Conservation (phyloP, 37 sponge, comb jelly and placozoan species). For the Crambe crambe region DNA sequence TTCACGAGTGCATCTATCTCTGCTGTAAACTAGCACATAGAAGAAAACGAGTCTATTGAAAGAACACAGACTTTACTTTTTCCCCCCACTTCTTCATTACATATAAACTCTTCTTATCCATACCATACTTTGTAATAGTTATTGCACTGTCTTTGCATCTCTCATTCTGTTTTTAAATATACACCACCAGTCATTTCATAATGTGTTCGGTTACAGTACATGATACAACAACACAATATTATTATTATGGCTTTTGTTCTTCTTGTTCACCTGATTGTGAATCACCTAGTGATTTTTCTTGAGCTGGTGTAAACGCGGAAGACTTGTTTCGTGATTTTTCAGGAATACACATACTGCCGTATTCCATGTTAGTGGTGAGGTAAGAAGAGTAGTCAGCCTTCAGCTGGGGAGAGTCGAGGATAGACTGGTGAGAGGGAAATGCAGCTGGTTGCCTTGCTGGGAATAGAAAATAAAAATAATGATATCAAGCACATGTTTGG, state of each 20-base stretch:
- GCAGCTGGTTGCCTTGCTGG: slow-evolving; percentile 47
- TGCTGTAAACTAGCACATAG: not conserved
- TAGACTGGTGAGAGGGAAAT: slow-evolving; percentile 84
- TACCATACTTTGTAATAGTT: too few species aligned
- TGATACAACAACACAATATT: too few species aligned
- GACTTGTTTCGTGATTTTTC: too few species aligned
- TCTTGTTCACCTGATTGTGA: too few species aligned
- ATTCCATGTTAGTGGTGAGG: slow-evolving; percentile 66
- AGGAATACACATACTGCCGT: slow-evolving; percentile 43
- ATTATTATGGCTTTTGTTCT: too few species aligned
- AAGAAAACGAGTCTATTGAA: too few species aligned
- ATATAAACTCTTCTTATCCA: not conserved
- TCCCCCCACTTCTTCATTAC: not conserved
- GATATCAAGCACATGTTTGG: not conserved
- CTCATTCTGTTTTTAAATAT: too few species aligned
- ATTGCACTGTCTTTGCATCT: too few species aligned
- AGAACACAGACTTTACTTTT: not conserved
- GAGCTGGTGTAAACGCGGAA: too few species aligned
- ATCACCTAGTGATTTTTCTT: too few species aligned
- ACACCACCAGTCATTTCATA: too few species aligned
- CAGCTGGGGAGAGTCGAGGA: slow-evolving; percentile 70
- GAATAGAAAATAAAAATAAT: not conserved
- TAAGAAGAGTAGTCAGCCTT: slow-evolving; percentile 65
- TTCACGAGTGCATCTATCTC: slow-evolving; percentile 52
- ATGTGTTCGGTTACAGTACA: too few species aligned